phyloP scores from a whole-genome alignment of 2,113 vertebrate genomes.

The Tachysurus vachellii region DNA sequence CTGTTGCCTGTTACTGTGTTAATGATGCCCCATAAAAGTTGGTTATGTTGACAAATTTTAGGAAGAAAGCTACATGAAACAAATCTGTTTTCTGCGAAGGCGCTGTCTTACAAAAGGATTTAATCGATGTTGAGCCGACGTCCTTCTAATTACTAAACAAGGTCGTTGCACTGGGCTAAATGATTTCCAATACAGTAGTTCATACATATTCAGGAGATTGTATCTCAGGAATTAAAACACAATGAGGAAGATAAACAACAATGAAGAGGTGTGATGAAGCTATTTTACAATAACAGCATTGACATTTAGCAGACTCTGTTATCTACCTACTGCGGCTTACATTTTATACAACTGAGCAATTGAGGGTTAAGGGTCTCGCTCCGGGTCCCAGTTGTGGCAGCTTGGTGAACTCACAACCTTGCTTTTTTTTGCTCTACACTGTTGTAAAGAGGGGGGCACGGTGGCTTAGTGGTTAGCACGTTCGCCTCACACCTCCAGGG shows the following conservation, averaged over 20 bases:
- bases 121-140: not conserved
- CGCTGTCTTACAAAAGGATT: not conserved
- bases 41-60: not conserved
- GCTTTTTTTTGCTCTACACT: not conserved
- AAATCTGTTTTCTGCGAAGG: too few species aligned
- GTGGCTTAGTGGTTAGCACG: too few species aligned
- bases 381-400: too few species aligned
- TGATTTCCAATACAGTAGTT: not conserved
- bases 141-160: not conserved
- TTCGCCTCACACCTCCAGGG: too few species aligned
- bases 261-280: not conserved
- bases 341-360: not conserved
- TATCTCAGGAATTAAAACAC: not conserved
- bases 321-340: too few species aligned
- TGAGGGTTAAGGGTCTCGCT: too few species aligned
- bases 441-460: not conserved
- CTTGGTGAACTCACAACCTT: too few species aligned
- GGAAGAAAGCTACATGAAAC: not conserved
- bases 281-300: not conserved
- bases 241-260: not conserved
- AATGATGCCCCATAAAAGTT: not conserved
- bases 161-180: not conserved
- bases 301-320: too few species aligned
- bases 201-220: not conserved
- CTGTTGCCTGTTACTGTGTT: not conserved